Percentiles rank a stretch among this genome's conserved stretches.
Evolutionary conservation across 2,113 vertebrate species (phyloP).

Genomic region (Pardalotus punctatus): DNA sequence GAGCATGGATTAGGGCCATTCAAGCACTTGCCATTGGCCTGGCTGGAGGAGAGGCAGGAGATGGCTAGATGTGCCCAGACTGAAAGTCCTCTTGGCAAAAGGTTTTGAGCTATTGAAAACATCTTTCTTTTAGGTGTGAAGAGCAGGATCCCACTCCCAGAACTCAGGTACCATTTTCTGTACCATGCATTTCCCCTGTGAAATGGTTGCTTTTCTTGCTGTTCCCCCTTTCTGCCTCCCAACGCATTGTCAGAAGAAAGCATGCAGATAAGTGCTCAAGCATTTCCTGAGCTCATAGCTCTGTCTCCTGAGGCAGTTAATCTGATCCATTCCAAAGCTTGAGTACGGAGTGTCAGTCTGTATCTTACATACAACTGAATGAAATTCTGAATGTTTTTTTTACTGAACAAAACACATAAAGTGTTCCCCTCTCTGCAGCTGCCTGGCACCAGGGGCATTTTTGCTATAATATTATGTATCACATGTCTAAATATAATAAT

Average conservation of each 20-base stretch:
- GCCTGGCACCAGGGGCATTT: neutral
- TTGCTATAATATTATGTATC: neutral
- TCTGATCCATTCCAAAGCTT: neutral
- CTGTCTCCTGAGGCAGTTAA: neutral
- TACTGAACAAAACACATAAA: neutral
- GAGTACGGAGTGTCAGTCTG: neutral
- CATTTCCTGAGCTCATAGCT: conserved; percentile 23
- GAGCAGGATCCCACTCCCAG: neutral
- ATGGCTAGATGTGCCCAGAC: neutral
- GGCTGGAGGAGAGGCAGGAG: neutral
- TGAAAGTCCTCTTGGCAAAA: neutral
- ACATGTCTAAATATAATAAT: neutral
- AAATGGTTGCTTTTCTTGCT: neutral
- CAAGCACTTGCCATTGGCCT: neutral
- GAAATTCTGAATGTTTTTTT: neutral
- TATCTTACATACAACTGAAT: neutral
- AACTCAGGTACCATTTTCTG: neutral
- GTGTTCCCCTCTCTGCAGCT: neutral
- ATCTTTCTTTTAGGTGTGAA: neutral
- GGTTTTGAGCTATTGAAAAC: neutral
- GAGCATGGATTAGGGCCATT: neutral
- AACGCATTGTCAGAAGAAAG: neutral
- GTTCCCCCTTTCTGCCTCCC: neutral
- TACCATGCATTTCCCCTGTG: neutral
- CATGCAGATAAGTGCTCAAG: neutral